Conservation (phyloP, 2,888 invertebrate genomes). For the Acronicta aceris region DNA sequence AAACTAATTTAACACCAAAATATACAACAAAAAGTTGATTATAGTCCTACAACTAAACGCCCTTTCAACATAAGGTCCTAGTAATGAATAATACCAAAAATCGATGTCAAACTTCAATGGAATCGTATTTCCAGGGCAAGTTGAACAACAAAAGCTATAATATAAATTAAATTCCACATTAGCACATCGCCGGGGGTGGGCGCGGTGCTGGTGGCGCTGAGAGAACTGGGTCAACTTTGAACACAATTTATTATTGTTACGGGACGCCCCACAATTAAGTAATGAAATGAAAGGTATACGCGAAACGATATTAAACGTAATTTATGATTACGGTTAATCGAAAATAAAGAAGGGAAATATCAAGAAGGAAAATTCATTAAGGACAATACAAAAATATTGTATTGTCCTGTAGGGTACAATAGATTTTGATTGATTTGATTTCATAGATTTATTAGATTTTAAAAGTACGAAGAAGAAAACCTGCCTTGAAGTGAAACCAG, state of each 20-base stretch:
- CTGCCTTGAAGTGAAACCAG: no score
- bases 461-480: no score
- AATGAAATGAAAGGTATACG: conserved; percentile 35
- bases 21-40: neutral
- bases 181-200: conserved; percentile 37
- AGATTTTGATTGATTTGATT: no score
- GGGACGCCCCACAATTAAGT: conserved; percentile 42
- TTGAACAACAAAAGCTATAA: conserved; percentile 47
- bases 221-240: conserved; percentile 57
- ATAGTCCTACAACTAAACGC: neutral
- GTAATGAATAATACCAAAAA: conserved; percentile 8
- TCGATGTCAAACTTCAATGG: conserved; percentile 13
- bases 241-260: conserved; percentile 50
- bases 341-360: neutral
- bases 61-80: neutral
- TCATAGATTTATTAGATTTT: no score
- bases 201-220: conserved; percentile 1
- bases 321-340: conserved; percentile 9
- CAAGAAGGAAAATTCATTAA: neutral
- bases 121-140: conserved; percentile 23
- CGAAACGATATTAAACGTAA: conserved; percentile 20
- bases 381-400: neutral
- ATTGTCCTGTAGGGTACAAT: no score
- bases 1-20: neutral
- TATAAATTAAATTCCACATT: conserved; percentile 54